These are phyloP conservation scores for Nestor notabilis DNA, from an alignment of 2,113 vertebrate genomes.

Conservation along the genomic window DNA sequence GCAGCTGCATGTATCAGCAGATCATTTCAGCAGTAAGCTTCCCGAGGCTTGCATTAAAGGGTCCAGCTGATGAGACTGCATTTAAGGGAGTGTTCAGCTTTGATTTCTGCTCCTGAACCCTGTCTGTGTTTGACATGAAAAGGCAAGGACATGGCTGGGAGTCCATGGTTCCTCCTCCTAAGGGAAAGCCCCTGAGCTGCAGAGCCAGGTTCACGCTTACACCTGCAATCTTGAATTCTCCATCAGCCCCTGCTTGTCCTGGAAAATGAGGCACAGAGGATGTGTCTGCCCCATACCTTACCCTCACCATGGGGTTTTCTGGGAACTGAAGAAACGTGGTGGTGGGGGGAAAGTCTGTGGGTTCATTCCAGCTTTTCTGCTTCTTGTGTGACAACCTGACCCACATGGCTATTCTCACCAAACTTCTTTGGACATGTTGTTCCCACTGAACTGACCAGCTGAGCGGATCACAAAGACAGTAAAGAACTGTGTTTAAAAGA, in stretches of 20 bases:
- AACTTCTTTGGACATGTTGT: background rate
- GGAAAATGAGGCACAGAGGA: background rate
- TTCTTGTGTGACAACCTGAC: background rate
- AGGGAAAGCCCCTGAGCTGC: background rate
- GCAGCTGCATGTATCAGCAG: background rate
- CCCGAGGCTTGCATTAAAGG: background rate
- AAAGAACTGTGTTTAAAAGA: background rate
- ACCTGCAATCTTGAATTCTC: background rate
- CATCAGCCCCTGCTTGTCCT: background rate
- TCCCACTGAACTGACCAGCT: background rate
- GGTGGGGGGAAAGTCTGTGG: background rate
- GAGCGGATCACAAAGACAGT: background rate
- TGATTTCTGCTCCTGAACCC: background rate
- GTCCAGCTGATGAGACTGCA: background rate
- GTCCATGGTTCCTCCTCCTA: background rate
- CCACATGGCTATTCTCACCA: background rate
- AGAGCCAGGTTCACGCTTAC: background rate
- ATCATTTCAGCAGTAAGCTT: background rate
- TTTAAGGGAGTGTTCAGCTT: background rate
- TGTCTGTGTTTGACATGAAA: background rate
- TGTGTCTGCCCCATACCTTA: background rate
- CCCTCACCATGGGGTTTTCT: background rate
- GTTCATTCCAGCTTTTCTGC: background rate
- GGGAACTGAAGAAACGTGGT: background rate
- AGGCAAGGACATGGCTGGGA: accelerated